Conservation (phyloP, 2,888 invertebrate genomes). For the Polydesmus complanatus region DNA sequence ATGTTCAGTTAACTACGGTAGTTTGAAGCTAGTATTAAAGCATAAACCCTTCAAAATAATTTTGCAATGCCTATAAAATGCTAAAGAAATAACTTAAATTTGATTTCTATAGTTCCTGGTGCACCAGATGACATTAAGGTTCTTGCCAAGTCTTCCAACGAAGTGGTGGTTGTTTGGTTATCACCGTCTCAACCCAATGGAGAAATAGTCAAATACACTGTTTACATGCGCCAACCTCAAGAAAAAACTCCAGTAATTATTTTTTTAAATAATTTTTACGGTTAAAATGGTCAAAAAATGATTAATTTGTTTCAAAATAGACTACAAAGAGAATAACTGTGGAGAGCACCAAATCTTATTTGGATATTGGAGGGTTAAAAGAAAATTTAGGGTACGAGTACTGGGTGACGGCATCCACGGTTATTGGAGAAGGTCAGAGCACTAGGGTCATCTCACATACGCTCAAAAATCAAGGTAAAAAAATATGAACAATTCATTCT, state of each 20-base stretch:
- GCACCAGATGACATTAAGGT: constrained; percentile 66
- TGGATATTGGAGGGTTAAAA: constrained; percentile 15
- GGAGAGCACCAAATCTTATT: not conserved
- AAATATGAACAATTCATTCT: not conserved
- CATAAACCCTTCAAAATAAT: too few relatives aligned
- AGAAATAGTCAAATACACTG: constrained; percentile 51
- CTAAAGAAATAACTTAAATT: constrained; percentile 22
- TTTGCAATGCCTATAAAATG: too few relatives aligned
- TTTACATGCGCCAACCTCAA: constrained; percentile 24
- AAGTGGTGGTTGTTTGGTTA: constrained; percentile 63
- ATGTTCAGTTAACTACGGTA: too few relatives aligned
- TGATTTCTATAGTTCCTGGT: constrained; percentile 49
- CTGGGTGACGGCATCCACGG: constrained; percentile 65
- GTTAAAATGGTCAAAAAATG: too few relatives aligned
- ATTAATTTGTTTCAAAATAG: not conserved
- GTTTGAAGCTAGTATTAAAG: too few relatives aligned
- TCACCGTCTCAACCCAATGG: constrained; percentile 61
- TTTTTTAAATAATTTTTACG: not conserved
- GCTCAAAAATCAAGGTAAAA: constrained; percentile 49
- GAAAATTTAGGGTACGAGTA: constrained; percentile 34
- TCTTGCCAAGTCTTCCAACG: constrained; percentile 55
- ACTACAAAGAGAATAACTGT: constrained; percentile 10
- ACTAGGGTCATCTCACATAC: constrained; percentile 61
- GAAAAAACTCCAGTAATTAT: constrained; percentile 9
- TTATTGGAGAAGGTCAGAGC: constrained; percentile 63